Base-by-base conservation (phyloP, 2,113 vertebrate genomes). In the Entelurus aequoreus region DNA sequence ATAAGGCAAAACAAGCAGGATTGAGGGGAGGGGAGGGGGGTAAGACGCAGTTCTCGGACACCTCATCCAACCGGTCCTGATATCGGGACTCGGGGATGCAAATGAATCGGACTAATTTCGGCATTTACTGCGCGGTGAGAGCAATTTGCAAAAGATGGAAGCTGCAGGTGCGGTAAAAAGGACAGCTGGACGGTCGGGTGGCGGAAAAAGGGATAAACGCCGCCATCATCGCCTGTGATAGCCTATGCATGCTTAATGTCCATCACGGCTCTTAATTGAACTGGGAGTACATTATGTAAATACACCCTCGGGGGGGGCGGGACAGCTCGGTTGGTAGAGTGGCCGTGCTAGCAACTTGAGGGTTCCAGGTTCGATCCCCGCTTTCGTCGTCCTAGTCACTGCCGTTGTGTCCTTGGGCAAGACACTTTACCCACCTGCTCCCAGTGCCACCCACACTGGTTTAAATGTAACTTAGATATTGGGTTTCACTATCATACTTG, bases 81-180 rank as follows among this genome's bases (percentile, higher is more conserved):
- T 75, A 69, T 74, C 73, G 77, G 16, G 84, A 66, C 74, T 71
- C 69, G 66, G 58, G 75, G 78, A 82, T 82, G 81, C 71, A 81
- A 86, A 85, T 80, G 75, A 80, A 77, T 77, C 53, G 36, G 68
- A 68, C 78, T 89, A 86, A 89, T 88, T 84, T 82, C 85, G 70
- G 57, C 69, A 61, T 86, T 86, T 84, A 85, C 78, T 42, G 63
- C 62, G 78, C 37, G 71, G 62, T 28, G 67, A 56, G 63, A 64
- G 60, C 38, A 49, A 70, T 66, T 71, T 61, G 68, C 60, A 64
- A 66, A 65, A 79, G 65, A 44, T 69, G 69, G 65, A 48, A 69
- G 69, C 72, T 68, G 81, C 84, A 86, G 83, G 83, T 86, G 84
- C 76, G 56, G 46, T 47, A 55, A 52, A 69, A 67, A 70, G n/a